Base-by-base conservation (phyloP, 2,888 invertebrate genomes). In the Doris montereyensis region DNA sequence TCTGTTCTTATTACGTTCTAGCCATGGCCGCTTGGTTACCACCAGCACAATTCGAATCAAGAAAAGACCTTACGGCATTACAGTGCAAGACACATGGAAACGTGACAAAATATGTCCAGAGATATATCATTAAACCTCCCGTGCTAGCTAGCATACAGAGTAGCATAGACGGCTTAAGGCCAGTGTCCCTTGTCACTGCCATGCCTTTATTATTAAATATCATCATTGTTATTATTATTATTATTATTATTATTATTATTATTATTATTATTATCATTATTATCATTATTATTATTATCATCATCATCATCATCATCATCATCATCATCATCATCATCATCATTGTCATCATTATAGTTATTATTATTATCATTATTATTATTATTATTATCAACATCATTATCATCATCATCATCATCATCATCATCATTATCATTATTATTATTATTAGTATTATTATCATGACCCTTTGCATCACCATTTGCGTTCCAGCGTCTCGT, bases 361-460 rank as follows among this genome's bases (percentile, higher is more conserved):
- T 58, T 5, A 26, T 73, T 5, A 73, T 58, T 1, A 58, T 57
- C 2, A 28, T 28, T 21, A 73, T 28, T 5, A 73, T 73, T 10
- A 73, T 5, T 21, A 58, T 26, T 21, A 73, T 73, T 8, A 41
- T 17, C 68, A 68, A 8, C 68, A 26, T 68, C 68, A 68, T 68
- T 30, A 26, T 68, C 68, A 68, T 68, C 68, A 68, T 68, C 68
- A 28, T 68, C 68, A 68, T 28, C 68, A 28, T 68, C 68, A 68
- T 68, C 30, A 68, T 68, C 30, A 67, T 67, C 67, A 67, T 67
- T 28, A 67, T 67, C 67, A 67, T 67, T 28, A 67, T 67, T 28
- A 68, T 41, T 17, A 41, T 41, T 17, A 41, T 41, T 17, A 41
- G 5, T 17, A 41, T 41, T n/a, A n/a, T n/a, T n/a, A n/a, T n/a